Evolutionary conservation across 2,113 vertebrate genomes (phyloP).

Genomic region (Menidia beryllina): DNA sequence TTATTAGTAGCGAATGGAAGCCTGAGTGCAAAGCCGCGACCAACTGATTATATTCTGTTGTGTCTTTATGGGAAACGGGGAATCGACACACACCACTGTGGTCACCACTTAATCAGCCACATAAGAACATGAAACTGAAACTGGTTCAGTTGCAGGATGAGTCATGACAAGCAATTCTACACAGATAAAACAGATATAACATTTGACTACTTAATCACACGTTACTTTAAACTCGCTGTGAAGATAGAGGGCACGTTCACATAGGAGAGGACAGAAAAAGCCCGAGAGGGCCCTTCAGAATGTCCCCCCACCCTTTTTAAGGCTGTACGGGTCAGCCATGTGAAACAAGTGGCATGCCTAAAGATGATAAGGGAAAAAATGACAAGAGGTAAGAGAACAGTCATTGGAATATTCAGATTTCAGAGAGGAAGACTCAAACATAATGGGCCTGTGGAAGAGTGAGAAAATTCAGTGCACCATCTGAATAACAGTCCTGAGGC

Average conservation of each 20-base stretch:
- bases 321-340: slow-evolving; percentile 22
- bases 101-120: no score
- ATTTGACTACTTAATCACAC: no score
- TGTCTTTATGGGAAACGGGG: slow-evolving; percentile 47
- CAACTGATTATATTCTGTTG: slow-evolving; percentile 59
- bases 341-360: slow-evolving; percentile 30
- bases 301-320: slow-evolving; percentile 40
- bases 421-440: slow-evolving; percentile 4
- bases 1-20: slow-evolving; percentile 54
- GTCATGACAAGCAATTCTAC: no score
- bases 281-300: slow-evolving; percentile 43
- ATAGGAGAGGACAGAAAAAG: slow-evolving; percentile 50
- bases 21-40: slow-evolving; percentile 36
- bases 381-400: slow-evolving; percentile 5
- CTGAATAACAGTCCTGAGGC: slow-evolving; percentile 31
- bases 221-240: slow-evolving; percentile 9
- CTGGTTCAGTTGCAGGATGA: no score
- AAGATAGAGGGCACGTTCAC: slow-evolving; percentile 45
- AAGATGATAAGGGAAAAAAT: slow-evolving; percentile 36
- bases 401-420: slow-evolving; percentile 41
- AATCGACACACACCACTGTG: slow-evolving; percentile 48
- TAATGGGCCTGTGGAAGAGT: background rate
- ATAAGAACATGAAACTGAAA: no score
- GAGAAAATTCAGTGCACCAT: slow-evolving; percentile 7
- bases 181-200: no score